Evolutionary conservation across 1,140 invertebrate genomes (phyloP), one percentile per base, ranked within the genome.

Genomic region (Anagrus nilaparvatae): DNA sequence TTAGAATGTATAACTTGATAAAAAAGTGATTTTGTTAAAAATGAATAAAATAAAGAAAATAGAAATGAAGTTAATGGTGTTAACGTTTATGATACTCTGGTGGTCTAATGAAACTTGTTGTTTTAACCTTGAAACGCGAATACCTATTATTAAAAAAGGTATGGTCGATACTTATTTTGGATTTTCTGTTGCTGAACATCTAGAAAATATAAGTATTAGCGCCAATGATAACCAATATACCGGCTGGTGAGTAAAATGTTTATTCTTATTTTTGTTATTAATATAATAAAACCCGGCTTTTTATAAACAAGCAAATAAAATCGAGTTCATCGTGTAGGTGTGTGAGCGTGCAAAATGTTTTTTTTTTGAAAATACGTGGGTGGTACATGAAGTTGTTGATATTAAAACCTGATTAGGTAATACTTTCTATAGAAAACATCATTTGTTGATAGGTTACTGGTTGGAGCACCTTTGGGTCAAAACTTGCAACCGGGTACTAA

Each of bases 381-480:
- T n/a, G n/a, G n/a, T n/a, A n/a, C n/a, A n/a, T n/a, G n/a, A n/a
- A n/a, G n/a, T n/a, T n/a, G n/a, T n/a, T n/a, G n/a, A n/a, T n/a
- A n/a, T n/a, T n/a, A n/a, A n/a, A n/a, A n/a, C 17, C 24, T 42
- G 23, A 40, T 19, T 28, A 13, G 13, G 25, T 20, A 23, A 37
- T 21, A n/a, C n/a, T n/a, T n/a, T n/a, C n/a, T n/a, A n/a, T 12
- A n/a, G 14, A 19, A 37, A 16, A 39, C 21, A 13, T 8, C 13
- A 6, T 24, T n/a, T 30, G 5, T 48, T 73, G 77, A 8, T 69
- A 96, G 92, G 79, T 71, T 97, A 47, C 66, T 97, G 39, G 85
- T 96, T 2, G 93, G 93, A 20, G 92, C 93, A 24, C 93, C 93
- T 4, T 63, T 86, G 49, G 89, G 81, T 44, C 74, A 89, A 53